These are phyloP conservation scores for Trypoxylus dichotomus DNA, from an alignment of 1,140 invertebrate genomes.

Conservation along the genomic window DNA sequence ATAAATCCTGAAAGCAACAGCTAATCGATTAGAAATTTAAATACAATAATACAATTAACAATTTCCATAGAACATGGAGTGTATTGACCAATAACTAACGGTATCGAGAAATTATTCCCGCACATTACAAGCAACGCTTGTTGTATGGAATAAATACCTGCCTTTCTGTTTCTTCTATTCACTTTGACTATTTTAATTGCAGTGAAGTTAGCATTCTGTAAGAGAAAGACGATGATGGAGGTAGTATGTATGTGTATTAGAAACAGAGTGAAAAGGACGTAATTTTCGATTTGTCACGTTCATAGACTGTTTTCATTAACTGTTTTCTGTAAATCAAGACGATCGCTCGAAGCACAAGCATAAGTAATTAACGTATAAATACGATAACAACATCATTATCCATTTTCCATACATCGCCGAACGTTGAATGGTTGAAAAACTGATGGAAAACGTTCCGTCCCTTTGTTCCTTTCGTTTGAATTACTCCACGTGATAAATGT, in stretches of 20 bases:
- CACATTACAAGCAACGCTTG: background rate
- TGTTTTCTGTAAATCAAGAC: background rate
- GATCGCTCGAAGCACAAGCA: background rate
- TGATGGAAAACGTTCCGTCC: background rate
- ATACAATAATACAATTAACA: conserved; percentile 3
- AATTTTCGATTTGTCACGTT: conserved; percentile 18
- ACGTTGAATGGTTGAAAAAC: background rate
- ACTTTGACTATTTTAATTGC: background rate
- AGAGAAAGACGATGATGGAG: background rate
- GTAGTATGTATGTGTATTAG: background rate
- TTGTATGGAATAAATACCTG: background rate
- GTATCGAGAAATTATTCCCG: background rate
- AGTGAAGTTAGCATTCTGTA: background rate
- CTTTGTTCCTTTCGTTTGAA: background rate
- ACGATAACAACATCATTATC: background rate
- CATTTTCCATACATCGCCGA: background rate
- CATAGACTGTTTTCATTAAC: background rate
- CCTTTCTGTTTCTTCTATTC: background rate
- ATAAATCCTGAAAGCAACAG: background rate
- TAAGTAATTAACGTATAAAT: background rate
- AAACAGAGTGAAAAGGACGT: background rate
- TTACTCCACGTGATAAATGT: background rate
- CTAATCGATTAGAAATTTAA: conserved; percentile 10
- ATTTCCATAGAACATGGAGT: background rate
- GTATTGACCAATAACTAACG: conserved; percentile 7